Base-by-base conservation (phyloP, 2,888 invertebrate genomes). In the Aelia acuminata region DNA sequence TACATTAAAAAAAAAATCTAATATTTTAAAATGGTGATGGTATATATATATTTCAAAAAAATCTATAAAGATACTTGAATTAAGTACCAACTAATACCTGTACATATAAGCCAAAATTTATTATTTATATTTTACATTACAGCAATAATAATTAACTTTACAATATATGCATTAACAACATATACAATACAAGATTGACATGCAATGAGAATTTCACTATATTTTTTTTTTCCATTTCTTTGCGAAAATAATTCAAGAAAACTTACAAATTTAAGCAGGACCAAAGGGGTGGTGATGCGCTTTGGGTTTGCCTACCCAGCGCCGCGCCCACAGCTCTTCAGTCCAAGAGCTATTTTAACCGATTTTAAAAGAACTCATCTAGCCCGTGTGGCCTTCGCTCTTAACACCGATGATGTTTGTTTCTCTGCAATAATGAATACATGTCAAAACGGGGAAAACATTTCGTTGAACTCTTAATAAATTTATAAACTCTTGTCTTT, bases 301-400 rank as follows among this genome's bases (percentile, higher is more conserved):
- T 70, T 70, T 70, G 63, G 63, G 63, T 70, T 35, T 70, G 63
- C 63, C 63, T 70, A 70, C 35, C 63, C 63, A 70, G 63, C 63
- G 63, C 63, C 63, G 63, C 63, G 5, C 63, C 63, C 63, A 3
- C 3, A 70, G 63, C 15, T 35, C 63, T 5, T 35, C 7, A 15
- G 0, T 70, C 18, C 63, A 5, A 3, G 7, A 43, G 5, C 18
- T 18, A 35, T 35, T 35, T 70, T 20, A 7, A 35, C 63, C 20
- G 31, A 15, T 63, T 63, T 63, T 63, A 63, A 63, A n/a, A 53
- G 53, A 53, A 57, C 26, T 13, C 26, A 57, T 57, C 26, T 35
- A 63, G 63, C 15, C n/a, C n/a, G 31, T 20, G 63, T 35, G 35
- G 31, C 35, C 63, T 70, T 70, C 63, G 26, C 3, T 70, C 22